These are phyloP conservation scores for Gracilinanus agilis DNA, from an alignment of 2,113 vertebrate genomes.

Conservation along the genomic window DNA sequence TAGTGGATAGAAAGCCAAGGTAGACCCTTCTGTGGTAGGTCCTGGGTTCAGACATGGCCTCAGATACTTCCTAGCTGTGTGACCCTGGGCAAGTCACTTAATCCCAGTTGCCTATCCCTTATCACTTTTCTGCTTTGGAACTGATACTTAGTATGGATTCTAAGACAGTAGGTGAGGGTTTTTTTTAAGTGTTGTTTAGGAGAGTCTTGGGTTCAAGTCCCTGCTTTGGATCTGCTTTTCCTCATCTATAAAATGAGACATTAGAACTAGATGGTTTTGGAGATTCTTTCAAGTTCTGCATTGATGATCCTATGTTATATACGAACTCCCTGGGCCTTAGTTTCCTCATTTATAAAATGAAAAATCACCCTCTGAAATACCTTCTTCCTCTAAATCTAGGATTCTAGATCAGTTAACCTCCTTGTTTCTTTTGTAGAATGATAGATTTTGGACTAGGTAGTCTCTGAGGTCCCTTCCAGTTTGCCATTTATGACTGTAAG, in stretches of 20 bases:
- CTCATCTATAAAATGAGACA: not conserved
- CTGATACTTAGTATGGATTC: no score
- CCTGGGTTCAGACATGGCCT: no score
- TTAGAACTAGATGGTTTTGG: not conserved
- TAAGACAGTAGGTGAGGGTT: no score
- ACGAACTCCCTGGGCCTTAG: not conserved
- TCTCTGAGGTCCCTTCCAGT: not conserved
- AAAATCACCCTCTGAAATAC: not conserved
- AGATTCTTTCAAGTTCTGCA: not conserved
- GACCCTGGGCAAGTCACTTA: no score
- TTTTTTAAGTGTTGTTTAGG: not conserved
- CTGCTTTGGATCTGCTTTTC: not conserved
- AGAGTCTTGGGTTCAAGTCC: not conserved
- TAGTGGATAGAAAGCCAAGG: no score
- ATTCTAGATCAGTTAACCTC: not conserved
- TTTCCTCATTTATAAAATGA: not conserved
- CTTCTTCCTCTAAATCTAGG: not conserved
- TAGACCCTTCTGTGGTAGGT: no score
- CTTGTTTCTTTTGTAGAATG: not conserved
- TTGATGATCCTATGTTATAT: not conserved
- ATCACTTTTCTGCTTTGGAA: no score
- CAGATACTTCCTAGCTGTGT: no score
- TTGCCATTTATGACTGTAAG: not conserved
- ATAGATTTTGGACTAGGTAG: not conserved
- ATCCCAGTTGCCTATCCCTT: no score